Conservation (phyloP, 2,113 vertebrate genomes). For the Sceloporus tristichus region DNA sequence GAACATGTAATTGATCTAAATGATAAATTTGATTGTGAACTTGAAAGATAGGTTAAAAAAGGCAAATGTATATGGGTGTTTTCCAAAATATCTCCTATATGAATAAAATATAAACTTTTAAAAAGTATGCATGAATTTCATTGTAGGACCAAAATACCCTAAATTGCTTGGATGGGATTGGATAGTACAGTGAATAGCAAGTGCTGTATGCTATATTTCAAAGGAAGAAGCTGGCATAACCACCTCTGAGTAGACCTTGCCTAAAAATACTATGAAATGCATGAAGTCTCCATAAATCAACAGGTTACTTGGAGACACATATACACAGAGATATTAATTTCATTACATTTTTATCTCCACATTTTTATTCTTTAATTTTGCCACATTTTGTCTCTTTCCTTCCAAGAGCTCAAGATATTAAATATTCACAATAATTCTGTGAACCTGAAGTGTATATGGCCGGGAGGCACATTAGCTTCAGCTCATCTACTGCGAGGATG, state of each 20-base stretch:
- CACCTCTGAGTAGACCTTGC: no score
- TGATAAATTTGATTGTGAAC: background rate
- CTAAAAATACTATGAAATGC: no score
- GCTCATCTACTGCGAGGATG: background rate
- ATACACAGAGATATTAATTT: background rate
- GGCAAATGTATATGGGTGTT: background rate
- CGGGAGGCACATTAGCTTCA: background rate
- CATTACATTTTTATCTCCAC: background rate
- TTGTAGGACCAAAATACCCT: no score
- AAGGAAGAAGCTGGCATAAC: no score
- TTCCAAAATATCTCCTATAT: slow-evolving; percentile 3
- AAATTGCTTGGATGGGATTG: no score
- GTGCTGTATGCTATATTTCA: no score
- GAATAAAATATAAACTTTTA: no score
- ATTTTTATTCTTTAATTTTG: background rate
- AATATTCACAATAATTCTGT: background rate
- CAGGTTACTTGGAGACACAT: no score
- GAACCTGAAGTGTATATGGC: background rate
- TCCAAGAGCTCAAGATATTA: background rate
- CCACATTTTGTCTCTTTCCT: background rate
- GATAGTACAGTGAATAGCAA: no score
- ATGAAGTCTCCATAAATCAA: no score
- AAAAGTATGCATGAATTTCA: no score
- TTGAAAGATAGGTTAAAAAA: no score
- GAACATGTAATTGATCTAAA: background rate